phyloP scores from a whole-genome alignment of 1,140 invertebrate genomes.

The Eulimnadia texana region DNA sequence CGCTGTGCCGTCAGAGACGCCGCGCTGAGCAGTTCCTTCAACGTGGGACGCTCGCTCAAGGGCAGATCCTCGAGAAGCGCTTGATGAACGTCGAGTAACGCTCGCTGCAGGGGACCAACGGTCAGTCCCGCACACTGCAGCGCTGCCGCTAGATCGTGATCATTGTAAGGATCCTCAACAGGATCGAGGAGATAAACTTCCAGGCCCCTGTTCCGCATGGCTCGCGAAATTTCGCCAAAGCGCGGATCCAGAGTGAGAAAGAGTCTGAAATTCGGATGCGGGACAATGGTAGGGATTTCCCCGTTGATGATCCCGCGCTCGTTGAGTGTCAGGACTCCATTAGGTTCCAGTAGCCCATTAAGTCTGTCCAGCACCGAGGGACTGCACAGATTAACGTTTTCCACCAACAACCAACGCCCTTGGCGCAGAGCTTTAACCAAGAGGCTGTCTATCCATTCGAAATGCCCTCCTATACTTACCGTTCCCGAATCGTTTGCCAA shows the following conservation, averaged over 20 bases:
- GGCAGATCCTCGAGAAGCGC: not conserved
- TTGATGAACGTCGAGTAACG: conserved; percentile 38
- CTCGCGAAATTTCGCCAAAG: conserved; percentile 89
- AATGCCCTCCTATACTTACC: conserved; percentile 65
- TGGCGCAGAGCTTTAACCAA: conserved; percentile 69
- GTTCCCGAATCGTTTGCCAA: conserved; percentile 14
- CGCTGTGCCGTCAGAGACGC: conserved; percentile 6
- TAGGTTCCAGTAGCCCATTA: conserved; percentile 86
- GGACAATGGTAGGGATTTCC: conserved; percentile 57
- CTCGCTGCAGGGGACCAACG: conserved; percentile 26
- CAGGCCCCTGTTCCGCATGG: conserved; percentile 93
- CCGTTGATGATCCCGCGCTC: conserved; percentile 67
- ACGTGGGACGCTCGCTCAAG: not conserved
- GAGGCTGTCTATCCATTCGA: conserved; percentile 94
- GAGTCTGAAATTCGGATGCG: conserved; percentile 81
- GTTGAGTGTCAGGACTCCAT: conserved; percentile 74
- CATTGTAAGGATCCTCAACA: conserved; percentile 19
- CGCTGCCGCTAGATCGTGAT: conserved; percentile 39
- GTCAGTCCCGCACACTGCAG: conserved; percentile 36
- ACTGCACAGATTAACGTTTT: conserved; percentile 95
- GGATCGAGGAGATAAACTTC: conserved; percentile 62
- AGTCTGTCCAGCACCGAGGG: conserved; percentile 90
- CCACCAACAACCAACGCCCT: conserved; percentile 83
- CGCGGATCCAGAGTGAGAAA: conserved; percentile 91
- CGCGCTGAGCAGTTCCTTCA: conserved; percentile 1